Evolutionary conservation across 2,888 invertebrate species (phyloP).

Genomic region (Thymelicus acteon): DNA sequence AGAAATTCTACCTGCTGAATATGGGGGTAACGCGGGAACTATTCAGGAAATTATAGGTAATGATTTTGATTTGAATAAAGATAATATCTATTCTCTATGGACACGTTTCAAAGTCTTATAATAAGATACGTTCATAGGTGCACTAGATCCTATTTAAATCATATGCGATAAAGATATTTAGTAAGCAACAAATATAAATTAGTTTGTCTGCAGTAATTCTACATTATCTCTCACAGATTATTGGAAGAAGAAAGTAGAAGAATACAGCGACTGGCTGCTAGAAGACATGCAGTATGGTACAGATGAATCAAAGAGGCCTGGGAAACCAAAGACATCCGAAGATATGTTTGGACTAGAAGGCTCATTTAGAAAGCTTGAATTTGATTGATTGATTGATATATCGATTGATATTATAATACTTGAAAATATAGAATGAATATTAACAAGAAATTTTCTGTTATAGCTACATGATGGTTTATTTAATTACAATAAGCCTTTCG

Average conservation of each 20-base stretch:
- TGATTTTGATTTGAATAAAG: not conserved
- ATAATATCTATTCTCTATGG: not conserved
- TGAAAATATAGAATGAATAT: too few relatives aligned
- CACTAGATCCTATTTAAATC: too few relatives aligned
- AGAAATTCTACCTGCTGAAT: conserved; percentile 81
- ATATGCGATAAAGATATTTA: not conserved
- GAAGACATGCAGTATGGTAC: conserved; percentile 66
- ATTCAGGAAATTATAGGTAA: conserved; percentile 55
- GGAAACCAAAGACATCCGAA: conserved; percentile 76
- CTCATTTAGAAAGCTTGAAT: conserved; percentile 68
- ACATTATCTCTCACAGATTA: conserved; percentile 43
- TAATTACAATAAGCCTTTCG: too few relatives aligned
- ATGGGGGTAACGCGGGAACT: conserved; percentile 82
- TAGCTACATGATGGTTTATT: too few relatives aligned
- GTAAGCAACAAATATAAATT: too few relatives aligned
- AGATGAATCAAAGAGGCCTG: conserved; percentile 77
- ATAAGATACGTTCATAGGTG: not conserved
- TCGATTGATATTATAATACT: too few relatives aligned
- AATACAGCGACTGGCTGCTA: conserved; percentile 73
- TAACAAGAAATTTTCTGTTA: too few relatives aligned
- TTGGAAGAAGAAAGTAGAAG: conserved; percentile 67
- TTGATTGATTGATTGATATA: conserved; percentile 43
- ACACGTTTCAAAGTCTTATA: not conserved
- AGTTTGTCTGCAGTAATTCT: not conserved
- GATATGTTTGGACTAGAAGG: conserved; percentile 78